These are phyloP conservation scores for Crotalus viridis DNA, from an alignment of 2,113 vertebrate genomes.

Conservation along the genomic window DNA sequence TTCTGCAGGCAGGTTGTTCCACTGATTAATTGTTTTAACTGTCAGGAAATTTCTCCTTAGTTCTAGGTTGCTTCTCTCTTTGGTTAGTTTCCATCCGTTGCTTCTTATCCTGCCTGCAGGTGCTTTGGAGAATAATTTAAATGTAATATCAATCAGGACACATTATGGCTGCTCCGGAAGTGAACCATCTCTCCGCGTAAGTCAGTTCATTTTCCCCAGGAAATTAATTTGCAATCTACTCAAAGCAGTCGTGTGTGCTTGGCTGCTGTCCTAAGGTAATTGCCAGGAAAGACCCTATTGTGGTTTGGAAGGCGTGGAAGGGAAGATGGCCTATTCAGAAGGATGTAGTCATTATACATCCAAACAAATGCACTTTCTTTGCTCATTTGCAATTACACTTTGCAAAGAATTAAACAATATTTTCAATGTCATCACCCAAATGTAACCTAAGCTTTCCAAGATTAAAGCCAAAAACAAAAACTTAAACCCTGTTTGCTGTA, in stretches of 20 bases:
- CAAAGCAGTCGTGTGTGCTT: constrained; percentile 3
- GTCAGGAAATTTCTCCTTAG: no score
- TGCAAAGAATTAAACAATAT: constrained; percentile 47
- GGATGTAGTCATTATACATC: not conserved
- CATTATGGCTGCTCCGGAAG: constrained; percentile 16
- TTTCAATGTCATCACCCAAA: constrained; percentile 22
- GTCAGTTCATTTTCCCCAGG: constrained; percentile 13
- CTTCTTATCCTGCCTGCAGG: no score
- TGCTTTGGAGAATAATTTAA: not conserved
- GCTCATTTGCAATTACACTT: constrained; percentile 31
- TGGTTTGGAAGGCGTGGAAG: not conserved
- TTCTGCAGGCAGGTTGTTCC: no score
- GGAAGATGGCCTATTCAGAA: not conserved
- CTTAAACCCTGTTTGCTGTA: not conserved
- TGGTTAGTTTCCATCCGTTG: no score
- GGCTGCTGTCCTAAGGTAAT: constrained; percentile 16
- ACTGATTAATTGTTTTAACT: no score
- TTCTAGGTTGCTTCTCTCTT: no score
- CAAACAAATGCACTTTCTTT: not conserved
- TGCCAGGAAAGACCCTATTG: not conserved
- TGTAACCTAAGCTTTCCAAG: constrained; percentile 30
- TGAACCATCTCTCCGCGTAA: constrained; percentile 26
- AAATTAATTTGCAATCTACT: constrained; percentile 14
- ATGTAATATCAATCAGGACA: not conserved
- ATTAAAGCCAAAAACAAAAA: constrained; percentile 38